Base-by-base conservation (phyloP, 1,140 invertebrate species). In the Procambarus clarkii region DNA sequence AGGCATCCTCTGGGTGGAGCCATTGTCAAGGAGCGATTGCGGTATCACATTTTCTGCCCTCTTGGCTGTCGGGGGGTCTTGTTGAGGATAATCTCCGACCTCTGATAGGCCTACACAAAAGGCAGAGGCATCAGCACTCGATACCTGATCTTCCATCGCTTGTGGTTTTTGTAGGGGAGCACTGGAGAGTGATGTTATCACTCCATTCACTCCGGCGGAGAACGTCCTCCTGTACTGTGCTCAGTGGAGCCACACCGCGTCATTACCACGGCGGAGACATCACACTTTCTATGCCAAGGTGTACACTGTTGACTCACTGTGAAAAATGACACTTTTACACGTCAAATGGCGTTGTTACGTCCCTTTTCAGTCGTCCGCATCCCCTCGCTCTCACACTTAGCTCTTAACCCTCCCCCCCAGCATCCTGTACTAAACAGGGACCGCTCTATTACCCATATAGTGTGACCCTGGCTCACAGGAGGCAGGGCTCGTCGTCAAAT, bases 91-190 rank as follows among this genome's bases (percentile, higher is more conserved):
- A 85, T 85, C 83, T 71, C n/a, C 60, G 60, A 46, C 18, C n/a
- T 18, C 69, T 85, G 83, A 85, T 85, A 85, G 83, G 83, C 83
- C 83, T 85, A 85, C 64, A 85, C 83, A 85, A 85, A 71, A 85
- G 83, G 21, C 60, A 3, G 44, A 15, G 64, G 83, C 74, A 85
- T 85, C 83, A 74, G 24, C 83, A 34, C 34, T 74, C 64, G 83
- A 85, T 71, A 85, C 64, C 83, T 69, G 83, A 85, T 85, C 69
- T 69, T 21, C 64, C 44, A 58, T 45, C 83, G 58, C 64, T 74
- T 74, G 83, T 76, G 83, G 83, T 85, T 85, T 85, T 8, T 54
- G 48, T 50, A 8, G 79, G 46, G 9, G 79, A 81, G 48, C 44
- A 21, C 5, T 4, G 11, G 21, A 50, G 79, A 15, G 3, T 48